Conservation (phyloP, 2,888 invertebrate species). For the Galerucella nymphaeae region DNA sequence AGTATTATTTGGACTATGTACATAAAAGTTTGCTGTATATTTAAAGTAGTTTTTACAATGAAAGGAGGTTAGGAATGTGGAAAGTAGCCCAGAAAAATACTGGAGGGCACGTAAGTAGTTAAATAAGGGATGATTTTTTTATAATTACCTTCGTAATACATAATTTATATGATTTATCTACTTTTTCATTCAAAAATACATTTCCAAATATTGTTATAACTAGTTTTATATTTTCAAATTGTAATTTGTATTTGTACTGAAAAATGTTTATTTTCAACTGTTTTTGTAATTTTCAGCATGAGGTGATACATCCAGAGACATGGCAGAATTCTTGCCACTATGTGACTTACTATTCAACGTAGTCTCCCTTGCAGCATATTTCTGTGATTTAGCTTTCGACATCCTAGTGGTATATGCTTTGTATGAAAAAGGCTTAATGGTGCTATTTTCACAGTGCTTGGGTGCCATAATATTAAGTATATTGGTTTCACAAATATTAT, state of each 20-base stretch:
- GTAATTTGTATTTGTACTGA: background rate
- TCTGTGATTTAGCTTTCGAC: constrained; percentile 92
- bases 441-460: constrained; percentile 76
- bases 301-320: constrained; percentile 61
- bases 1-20: constrained; percentile 9
- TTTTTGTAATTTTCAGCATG: constrained; percentile 56
- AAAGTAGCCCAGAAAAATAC: constrained; percentile 61
- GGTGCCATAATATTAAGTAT: constrained; percentile 79
- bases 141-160: background rate
- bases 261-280: constrained; percentile 7
- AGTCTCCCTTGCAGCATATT: constrained; percentile 88
- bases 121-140: constrained; percentile 38
- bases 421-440: constrained; percentile 74
- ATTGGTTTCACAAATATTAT: constrained; percentile 80
- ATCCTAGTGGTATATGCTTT: constrained; percentile 87
- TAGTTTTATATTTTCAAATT: background rate
- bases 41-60: constrained; percentile 51
- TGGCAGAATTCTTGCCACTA: constrained; percentile 89
- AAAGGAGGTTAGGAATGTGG: constrained; percentile 65
- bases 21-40: background rate
- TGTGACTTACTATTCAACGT: constrained; percentile 93
- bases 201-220: no score
- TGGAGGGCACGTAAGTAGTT: constrained; percentile 58
- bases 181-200: background rate
- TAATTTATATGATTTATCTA: background rate